Conservation (phyloP, 2,797 vertebrate species). For the Gambelia wislizenii region DNA sequence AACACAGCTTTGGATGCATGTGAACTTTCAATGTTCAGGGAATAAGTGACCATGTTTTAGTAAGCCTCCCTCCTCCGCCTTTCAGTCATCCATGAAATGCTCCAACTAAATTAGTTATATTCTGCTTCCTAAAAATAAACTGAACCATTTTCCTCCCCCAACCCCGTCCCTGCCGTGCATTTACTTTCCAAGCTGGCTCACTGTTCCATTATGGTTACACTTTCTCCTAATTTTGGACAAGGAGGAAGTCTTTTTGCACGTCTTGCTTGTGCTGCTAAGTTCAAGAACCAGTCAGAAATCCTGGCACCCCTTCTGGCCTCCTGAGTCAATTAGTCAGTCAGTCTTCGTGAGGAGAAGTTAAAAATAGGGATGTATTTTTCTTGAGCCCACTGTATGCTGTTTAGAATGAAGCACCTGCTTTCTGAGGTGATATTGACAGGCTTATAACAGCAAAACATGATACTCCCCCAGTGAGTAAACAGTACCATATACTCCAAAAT, state of each 20-base stretch:
- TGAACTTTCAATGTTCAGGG: background rate
- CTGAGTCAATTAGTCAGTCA: background rate
- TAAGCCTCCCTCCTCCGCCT: conserved; percentile 31
- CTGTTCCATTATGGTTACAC: background rate
- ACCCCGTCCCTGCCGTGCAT: background rate
- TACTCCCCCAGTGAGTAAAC: background rate
- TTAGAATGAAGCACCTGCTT: conserved; percentile 11
- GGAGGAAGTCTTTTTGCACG: conserved; percentile 9
- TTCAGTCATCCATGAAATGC: conserved; percentile 29
- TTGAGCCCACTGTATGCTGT: rapidly evolving
- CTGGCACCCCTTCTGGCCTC: conserved; percentile 13
- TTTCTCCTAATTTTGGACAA: background rate
- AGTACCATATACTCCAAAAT: rapidly evolving
- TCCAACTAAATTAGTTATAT: conserved; percentile 47
- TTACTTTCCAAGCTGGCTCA: conserved; percentile 26
- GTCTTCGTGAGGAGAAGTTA: background rate
- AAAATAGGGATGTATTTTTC: conserved; percentile 21
- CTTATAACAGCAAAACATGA: background rate
- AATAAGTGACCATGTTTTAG: conserved; percentile 8
- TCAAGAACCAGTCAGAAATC: conserved; percentile 31
- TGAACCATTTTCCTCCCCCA: background rate
- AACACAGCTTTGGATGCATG: background rate
- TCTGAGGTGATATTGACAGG: background rate
- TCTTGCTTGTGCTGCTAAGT: background rate
- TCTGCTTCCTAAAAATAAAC: conserved; percentile 17